Evolutionary conservation across 2,113 vertebrate genomes (phyloP).

Genomic region (Prunella fulvescens): DNA sequence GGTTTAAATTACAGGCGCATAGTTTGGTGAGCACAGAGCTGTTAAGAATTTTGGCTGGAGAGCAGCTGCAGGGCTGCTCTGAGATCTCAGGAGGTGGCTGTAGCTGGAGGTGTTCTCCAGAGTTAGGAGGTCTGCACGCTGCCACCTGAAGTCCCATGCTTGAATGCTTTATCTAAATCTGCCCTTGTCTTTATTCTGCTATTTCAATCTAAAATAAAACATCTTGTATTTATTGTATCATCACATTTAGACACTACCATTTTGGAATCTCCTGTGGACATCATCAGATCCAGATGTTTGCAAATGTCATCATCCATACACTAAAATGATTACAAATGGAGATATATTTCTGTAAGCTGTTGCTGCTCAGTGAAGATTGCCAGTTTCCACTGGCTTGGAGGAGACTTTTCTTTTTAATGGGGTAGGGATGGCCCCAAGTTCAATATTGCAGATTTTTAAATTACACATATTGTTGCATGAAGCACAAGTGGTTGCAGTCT

Average conservation of each 20-base stretch:
- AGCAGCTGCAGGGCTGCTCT: slow-evolving; percentile 45
- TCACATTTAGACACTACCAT: slow-evolving; percentile 70
- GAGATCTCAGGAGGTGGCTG: slow-evolving; percentile 2
- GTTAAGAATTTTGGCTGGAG: slow-evolving; percentile 60
- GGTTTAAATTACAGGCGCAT: slow-evolving; percentile 52
- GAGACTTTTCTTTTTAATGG: slow-evolving; percentile 41
- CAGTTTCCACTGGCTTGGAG: slow-evolving; percentile 62
- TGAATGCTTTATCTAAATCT: slow-evolving; percentile 13
- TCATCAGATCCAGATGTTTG: slow-evolving; percentile 76
- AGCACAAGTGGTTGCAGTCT: neutral
- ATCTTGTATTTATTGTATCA: slow-evolving; percentile 65
- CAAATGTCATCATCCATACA: slow-evolving; percentile 69
- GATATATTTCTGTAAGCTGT: slow-evolving; percentile 53
- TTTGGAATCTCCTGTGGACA: slow-evolving; percentile 70
- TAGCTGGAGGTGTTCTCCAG: slow-evolving; percentile 29
- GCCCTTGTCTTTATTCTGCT: slow-evolving; percentile 33
- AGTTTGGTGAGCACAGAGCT: slow-evolving; percentile 51
- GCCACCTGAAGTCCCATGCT: slow-evolving; percentile 32
- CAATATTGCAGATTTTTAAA: slow-evolving; percentile 34
- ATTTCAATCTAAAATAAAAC: slow-evolving; percentile 63
- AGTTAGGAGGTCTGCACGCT: neutral
- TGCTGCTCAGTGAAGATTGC: slow-evolving; percentile 49
- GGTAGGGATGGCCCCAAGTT: slow-evolving; percentile 35
- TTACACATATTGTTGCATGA: neutral
- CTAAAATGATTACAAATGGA: slow-evolving; percentile 70